Percentiles rank a stretch among this genome's conserved stretches.
Conservation (phyloP, 1,140 invertebrate genomes). For the Onthophagus taurus region DNA sequence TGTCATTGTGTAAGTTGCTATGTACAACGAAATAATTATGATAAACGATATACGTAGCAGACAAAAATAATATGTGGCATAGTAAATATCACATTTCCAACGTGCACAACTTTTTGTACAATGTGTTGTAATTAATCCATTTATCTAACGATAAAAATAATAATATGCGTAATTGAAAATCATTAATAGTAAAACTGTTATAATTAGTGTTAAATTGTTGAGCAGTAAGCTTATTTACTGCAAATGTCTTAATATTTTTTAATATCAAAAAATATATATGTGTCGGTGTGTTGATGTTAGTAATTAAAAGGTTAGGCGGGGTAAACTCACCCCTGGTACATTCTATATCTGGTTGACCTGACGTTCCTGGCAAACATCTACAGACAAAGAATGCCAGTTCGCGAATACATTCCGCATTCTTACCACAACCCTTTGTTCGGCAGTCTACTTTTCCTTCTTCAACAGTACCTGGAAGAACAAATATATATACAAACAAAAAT, state of each 20-base stretch:
- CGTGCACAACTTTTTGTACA: no score
- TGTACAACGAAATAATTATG: constrained; percentile 27
- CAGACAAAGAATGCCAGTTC: constrained; percentile 73
- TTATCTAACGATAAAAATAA: no score
- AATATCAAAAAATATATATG: no score
- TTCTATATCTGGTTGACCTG: constrained; percentile 61
- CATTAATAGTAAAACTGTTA: constrained; percentile 21
- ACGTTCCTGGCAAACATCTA: constrained; percentile 64
- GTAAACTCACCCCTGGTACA: constrained; percentile 67
- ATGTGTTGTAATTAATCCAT: no score
- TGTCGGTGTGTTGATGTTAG: constrained; percentile 9
- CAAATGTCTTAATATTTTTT: constrained; percentile 15
- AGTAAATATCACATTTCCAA: no score
- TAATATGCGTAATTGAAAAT: no score
- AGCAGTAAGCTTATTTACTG: constrained; percentile 31
- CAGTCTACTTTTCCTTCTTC: constrained; percentile 49
- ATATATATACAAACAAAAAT: constrained; percentile 2
- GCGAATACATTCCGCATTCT: constrained; percentile 68
- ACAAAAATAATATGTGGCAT: constrained; percentile 3
- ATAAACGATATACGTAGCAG: constrained; percentile 3
- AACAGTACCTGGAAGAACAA: constrained; percentile 8
- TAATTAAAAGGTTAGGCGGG: no score
- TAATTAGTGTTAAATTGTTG: constrained; percentile 16
- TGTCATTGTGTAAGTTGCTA: constrained; percentile 25
- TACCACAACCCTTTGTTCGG: constrained; percentile 70